Conservation (phyloP, 2,888 invertebrate species). For the Xylophagus ater region DNA sequence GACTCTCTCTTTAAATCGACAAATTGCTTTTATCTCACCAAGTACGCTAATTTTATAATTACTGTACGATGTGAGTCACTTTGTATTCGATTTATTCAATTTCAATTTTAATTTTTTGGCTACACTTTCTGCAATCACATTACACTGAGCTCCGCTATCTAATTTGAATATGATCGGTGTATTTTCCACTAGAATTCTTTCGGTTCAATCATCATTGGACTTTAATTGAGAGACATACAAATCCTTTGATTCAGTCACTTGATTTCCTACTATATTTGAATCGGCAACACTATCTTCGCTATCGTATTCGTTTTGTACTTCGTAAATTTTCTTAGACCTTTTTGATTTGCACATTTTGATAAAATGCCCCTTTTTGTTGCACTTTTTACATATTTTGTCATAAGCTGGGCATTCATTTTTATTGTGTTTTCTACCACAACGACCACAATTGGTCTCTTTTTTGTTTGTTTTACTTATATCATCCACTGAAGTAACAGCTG, state of each 20-base stretch:
- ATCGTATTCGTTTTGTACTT: too few species aligned
- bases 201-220: slow-evolving; percentile 5
- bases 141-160: slow-evolving; percentile 10
- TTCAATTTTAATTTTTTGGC: neutral
- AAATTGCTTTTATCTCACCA: slow-evolving; percentile 2
- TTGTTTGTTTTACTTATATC: too few species aligned
- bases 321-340: too few species aligned
- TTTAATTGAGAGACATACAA: too few species aligned
- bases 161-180: slow-evolving; percentile 4
- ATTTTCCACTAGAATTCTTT: slow-evolving; percentile 3
- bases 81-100: slow-evolving; percentile 5
- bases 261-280: too few species aligned
- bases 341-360: slow-evolving; percentile 1
- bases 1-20: neutral
- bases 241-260: neutral
- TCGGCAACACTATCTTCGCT: too few species aligned
- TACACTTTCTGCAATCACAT: too few species aligned
- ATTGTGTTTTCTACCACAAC: slow-evolving; percentile 9
- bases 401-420: slow-evolving; percentile 8
- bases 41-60: slow-evolving; percentile 5
- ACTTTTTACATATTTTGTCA: slow-evolving; percentile 4
- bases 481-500: too few species aligned
- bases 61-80: slow-evolving; percentile 6
- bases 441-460: neutral
- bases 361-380: slow-evolving; percentile 5